Percentiles rank a stretch among this genome's conserved stretches.
Evolutionary conservation across 1,140 invertebrate genomes (phyloP).

Genomic region (Tenebrio molitor): DNA sequence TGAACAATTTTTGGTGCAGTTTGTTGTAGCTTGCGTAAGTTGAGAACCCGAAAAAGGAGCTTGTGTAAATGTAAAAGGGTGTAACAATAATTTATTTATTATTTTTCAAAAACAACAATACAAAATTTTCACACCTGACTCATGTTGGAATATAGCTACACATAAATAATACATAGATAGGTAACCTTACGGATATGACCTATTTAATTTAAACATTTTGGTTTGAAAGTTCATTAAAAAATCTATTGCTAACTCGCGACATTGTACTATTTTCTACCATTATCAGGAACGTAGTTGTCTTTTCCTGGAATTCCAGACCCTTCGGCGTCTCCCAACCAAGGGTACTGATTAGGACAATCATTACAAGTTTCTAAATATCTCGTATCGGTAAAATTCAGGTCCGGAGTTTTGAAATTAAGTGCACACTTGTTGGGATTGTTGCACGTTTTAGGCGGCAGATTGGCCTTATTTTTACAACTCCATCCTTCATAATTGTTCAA

Average conservation of each 20-base stretch:
- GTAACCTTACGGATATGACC: constrained; percentile 20
- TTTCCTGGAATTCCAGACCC: constrained; percentile 83
- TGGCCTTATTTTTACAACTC: constrained; percentile 82
- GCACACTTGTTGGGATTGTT: constrained; percentile 89
- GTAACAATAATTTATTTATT: constrained; percentile 37
- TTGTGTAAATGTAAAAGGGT: too few species aligned
- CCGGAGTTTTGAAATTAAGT: constrained; percentile 81
- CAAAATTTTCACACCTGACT: constrained; percentile 21
- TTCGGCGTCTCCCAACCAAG: constrained; percentile 88
- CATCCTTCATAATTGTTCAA: constrained; percentile 83
- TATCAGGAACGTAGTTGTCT: constrained; percentile 87
- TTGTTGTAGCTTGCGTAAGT: too few species aligned
- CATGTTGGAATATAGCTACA: constrained; percentile 10
- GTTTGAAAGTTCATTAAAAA: constrained; percentile 17
- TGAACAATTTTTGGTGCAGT: too few species aligned
- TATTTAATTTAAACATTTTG: constrained; percentile 39
- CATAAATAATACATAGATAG: constrained; percentile 36
- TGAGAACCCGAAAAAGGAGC: too few species aligned
- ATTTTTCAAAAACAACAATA: constrained; percentile 40
- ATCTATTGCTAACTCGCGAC: constrained; percentile 3
- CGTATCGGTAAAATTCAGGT: constrained; percentile 82
- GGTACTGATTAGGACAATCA: constrained; percentile 89
- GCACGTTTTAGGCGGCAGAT: constrained; percentile 80
- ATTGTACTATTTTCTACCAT: constrained; percentile 58
- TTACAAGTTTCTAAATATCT: constrained; percentile 91